Conservation (phyloP, 2,888 invertebrate genomes). For the Hoplodrina blanda region DNA sequence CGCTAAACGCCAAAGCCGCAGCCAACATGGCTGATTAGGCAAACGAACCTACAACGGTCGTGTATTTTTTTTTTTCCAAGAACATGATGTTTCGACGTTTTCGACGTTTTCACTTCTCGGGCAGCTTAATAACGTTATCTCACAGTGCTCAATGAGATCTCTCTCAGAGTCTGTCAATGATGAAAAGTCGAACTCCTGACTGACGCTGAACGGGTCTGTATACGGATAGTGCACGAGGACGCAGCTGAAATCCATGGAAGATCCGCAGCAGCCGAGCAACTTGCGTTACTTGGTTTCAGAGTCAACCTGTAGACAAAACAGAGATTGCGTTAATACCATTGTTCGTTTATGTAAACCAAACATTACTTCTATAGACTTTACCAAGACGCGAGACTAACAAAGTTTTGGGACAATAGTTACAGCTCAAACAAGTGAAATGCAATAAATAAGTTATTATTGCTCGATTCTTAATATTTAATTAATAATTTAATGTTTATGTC, state of each 20-base stretch:
- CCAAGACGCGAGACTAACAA: neutral
- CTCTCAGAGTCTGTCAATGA: conserved; percentile 91
- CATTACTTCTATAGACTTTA: neutral
- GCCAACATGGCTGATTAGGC: conserved; percentile 54
- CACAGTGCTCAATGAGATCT: conserved; percentile 92
- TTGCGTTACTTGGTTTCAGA: conserved; percentile 89
- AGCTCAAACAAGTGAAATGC: neutral
- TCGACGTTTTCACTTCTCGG: conserved; percentile 89
- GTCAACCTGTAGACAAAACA: conserved; percentile 89
- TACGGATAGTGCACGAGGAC: conserved; percentile 90
- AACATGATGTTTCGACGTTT: conserved; percentile 55
- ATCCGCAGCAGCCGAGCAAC: conserved; percentile 83
- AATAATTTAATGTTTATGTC: conserved; percentile 4
- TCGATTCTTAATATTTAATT: conserved; percentile 2
- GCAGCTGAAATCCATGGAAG: conserved; percentile 89
- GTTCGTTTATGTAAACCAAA: conserved; percentile 8
- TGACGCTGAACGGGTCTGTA: conserved; percentile 86
- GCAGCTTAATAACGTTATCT: conserved; percentile 92
- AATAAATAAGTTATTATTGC: conserved; percentile 1
- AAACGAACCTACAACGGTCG: conserved; percentile 47
- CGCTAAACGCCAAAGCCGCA: conserved; percentile 78
- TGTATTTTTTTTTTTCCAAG: conserved; percentile 69
- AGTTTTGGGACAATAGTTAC: neutral
- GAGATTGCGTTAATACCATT: conserved; percentile 58
- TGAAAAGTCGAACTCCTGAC: conserved; percentile 83